Evolutionary conservation across 2,797 vertebrate genomes (phyloP), one percentile per base, ranked within the genome.

Genomic region (Catamblyrhynchus diadema): DNA sequence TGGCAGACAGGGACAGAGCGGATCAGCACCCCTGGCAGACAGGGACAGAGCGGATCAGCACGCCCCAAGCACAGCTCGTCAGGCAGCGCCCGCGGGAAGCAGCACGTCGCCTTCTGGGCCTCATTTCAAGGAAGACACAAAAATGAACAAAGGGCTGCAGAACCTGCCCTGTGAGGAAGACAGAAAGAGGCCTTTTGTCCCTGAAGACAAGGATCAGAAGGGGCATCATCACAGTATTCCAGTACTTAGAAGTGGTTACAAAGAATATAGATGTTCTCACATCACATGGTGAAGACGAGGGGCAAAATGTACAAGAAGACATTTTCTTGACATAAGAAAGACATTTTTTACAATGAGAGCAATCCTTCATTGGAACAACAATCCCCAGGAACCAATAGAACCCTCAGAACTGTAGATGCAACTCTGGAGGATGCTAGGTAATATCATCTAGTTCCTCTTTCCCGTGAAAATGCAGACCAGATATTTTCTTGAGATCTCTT

Each of bases 31-130:
- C 8, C 41, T 19, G 42, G 42, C 42, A 42, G 42, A 42, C 42
- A 42, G 42, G 42, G 42, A 42, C 18, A 17, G 8, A 9, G 18
- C 2, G 18, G 42, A 21, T 44, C 44, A 44, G 9, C 41, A 8
- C 39, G 39, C 39, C 39, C 39, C 39, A 3, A 39, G 39, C 39
- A 39, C 39, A 39, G 39, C 39, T 39, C 14, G 39, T 39, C 12
- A 12, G 39, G 39, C 39, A 39, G 39, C 39, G 6, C 39, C 50
- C 32, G 15, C 17, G 7, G 27, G 21, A 22, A 81, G 13, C 17
- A 56, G 3, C 4, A 0, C 8, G 1, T 9, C 42, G 27, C n/a
- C 5, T 24, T 20, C 57, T 20, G 22, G 17, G 24, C 50, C 44
- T 50, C 35, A 30, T 2, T 12, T 19, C 27, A 53, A 53, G 32